These are phyloP conservation scores for Marmota monax DNA, from an alignment of 2,113 vertebrate genomes.

Conservation along the genomic window DNA sequence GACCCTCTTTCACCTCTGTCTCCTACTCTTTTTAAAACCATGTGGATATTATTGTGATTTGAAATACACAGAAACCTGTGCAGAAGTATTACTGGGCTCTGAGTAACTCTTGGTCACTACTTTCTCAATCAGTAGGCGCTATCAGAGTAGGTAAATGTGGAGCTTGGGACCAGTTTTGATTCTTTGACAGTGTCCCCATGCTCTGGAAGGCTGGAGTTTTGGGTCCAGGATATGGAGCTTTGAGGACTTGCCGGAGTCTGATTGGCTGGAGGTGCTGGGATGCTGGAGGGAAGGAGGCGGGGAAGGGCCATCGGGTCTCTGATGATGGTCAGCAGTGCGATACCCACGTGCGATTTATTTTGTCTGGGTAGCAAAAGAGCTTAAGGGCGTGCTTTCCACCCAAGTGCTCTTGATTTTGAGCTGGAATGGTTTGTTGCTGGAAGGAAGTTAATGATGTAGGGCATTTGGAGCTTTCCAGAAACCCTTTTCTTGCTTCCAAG, in stretches of 20 bases:
- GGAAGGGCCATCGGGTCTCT: background rate
- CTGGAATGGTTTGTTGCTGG: background rate
- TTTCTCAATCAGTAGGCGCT: background rate
- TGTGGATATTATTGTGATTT: background rate
- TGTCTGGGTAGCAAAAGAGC: background rate
- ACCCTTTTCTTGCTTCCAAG: background rate
- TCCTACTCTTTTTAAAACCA: background rate
- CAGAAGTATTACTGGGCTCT: background rate
- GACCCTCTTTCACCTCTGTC: background rate
- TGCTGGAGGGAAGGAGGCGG: background rate
- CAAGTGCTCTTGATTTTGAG: background rate
- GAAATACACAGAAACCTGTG: background rate
- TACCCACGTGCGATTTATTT: background rate
- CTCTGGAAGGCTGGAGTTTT: background rate
- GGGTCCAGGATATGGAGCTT: background rate
- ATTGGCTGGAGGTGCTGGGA: background rate
- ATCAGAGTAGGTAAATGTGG: too few relatives aligned
- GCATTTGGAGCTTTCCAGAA: background rate
- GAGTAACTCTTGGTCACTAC: background rate
- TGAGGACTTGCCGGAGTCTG: background rate
- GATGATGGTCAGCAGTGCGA: too few relatives aligned
- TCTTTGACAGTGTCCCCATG: background rate
- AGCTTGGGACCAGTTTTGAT: background rate
- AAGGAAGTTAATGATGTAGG: background rate
- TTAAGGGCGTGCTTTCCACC: background rate